Evolutionary conservation across 2,888 invertebrate genomes (phyloP), one percentile per base, ranked within the genome.

Genomic region (Chironomus riparius): DNA sequence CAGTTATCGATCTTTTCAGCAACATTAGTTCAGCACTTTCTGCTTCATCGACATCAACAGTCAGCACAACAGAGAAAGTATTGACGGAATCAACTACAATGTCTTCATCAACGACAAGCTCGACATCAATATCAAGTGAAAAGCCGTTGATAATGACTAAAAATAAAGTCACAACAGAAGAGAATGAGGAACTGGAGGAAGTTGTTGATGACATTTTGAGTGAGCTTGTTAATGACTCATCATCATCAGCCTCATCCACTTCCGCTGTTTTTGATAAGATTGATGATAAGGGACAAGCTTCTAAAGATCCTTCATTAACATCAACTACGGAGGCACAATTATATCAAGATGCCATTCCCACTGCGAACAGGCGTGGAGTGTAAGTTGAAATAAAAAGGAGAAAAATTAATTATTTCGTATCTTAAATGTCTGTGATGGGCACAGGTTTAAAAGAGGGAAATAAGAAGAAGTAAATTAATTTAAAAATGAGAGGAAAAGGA

Each of bases 301-400:
- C 56, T 18, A 56, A 56, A 15, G 56, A 56, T 56, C 56, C 56
- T 18, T 56, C 15, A 18, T 7, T 56, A 61, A 80, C 81, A 7
- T 80, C 80, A 7, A 80, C 81, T 4, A 78, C 80, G 69, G 85
- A 86, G 78, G 85, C 88, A 71, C 88, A 90, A 76, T 86, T 92
- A 61, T 92, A 90, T 77, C 92, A 92, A 80, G 91, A 91, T 21
- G 87, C 88, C 0, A 87, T 88, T 78, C 76, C 47, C 12, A 22
- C 47, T 48, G 87, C 88, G 72, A 92, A 91, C 81, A 83, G 91
- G 78, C 87, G 90, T 81, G 94, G 93, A 87, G 89, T 93, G 94
- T 94, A 88, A 91, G 93, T 91, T 68, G n/a, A 65, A 10, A 24
- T 77, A 28, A n/a, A n/a, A n/a, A n/a, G 73, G 69, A 38, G 28